Percentiles rank a stretch among this genome's conserved stretches.
Evolutionary conservation across 2,888 invertebrate genomes (phyloP).

Genomic region (Ypsolopha scabrella): DNA sequence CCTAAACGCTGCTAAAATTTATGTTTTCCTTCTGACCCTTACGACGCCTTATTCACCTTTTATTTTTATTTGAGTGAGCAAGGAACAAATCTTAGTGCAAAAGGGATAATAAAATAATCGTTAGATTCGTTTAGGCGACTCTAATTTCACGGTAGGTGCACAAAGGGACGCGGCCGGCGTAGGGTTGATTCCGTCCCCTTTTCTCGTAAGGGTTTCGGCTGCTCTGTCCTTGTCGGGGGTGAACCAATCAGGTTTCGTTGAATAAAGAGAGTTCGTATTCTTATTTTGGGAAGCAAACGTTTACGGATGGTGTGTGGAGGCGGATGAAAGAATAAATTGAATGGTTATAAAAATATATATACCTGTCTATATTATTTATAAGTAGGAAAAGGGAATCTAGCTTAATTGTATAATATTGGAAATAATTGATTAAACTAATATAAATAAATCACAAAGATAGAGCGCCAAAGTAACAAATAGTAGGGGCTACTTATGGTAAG

Average conservation of each 20-base stretch:
- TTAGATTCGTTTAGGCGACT: constrained; percentile 70
- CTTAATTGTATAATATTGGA: too few relatives aligned
- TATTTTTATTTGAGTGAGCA: constrained; percentile 71
- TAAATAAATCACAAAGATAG: too few relatives aligned
- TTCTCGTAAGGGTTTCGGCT: constrained; percentile 10
- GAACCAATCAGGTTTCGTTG: constrained; percentile 44
- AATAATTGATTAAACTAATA: too few relatives aligned
- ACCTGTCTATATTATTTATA: too few relatives aligned
- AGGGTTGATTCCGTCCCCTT: constrained; percentile 37
- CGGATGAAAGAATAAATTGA: not conserved
- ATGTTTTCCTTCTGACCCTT: constrained; percentile 59
- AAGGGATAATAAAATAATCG: constrained; percentile 71
- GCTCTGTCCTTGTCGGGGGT: constrained; percentile 25
- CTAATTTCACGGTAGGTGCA: constrained; percentile 68
- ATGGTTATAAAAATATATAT: not conserved
- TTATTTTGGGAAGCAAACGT: constrained; percentile 38
- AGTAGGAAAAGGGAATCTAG: too few relatives aligned
- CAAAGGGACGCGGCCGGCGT: constrained; percentile 49
- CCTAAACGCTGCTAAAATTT: constrained; percentile 56
- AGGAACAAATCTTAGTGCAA: constrained; percentile 70
- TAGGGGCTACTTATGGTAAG: too few relatives aligned
- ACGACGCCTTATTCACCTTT: constrained; percentile 64
- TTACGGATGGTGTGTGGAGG: constrained; percentile 34
- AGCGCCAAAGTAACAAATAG: too few relatives aligned
- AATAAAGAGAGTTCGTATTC: constrained; percentile 30